Percentiles rank a stretch among this genome's conserved stretches.
Conservation (phyloP, 2,113 vertebrate species). For the Procavia capensis region DNA sequence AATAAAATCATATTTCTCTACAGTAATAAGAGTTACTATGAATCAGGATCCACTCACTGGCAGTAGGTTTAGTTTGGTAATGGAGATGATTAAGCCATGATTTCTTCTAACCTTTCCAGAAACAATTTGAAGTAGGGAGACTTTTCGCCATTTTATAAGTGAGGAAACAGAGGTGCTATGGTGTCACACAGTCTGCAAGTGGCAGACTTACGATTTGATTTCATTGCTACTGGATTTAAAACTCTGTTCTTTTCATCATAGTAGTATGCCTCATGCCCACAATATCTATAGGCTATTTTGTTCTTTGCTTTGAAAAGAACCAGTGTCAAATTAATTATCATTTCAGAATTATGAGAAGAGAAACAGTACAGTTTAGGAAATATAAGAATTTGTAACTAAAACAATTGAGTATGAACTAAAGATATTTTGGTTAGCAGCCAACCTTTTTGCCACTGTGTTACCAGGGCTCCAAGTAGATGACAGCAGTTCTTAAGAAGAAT, state of each 20-base stretch:
- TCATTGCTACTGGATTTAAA: not conserved
- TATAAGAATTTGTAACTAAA: not conserved
- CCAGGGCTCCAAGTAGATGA: not conserved
- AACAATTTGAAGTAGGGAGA: not conserved
- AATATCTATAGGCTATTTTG: not conserved
- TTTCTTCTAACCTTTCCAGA: constrained; percentile 7
- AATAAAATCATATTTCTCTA: constrained; percentile 13
- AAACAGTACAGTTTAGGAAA: not conserved
- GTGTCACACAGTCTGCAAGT: not conserved
- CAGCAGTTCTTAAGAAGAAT: constrained; percentile 33
- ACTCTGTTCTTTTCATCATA: not conserved
- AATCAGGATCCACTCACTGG: too few relatives aligned
- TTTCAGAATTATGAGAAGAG: constrained; percentile 18
- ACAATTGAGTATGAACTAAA: not conserved
- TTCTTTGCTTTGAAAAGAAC: constrained; percentile 27
- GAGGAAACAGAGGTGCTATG: not conserved
- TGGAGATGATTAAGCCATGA: not conserved
- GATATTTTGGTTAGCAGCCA: too few relatives aligned
- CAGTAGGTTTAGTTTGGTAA: too few relatives aligned
- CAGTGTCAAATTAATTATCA: not conserved
- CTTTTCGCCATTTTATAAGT: not conserved
- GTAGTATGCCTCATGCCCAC: not conserved
- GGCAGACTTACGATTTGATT: not conserved
- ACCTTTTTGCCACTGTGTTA: too few relatives aligned
- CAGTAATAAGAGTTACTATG: too few relatives aligned